These are phyloP conservation scores for Nautilus pompilius DNA, from an alignment of 1,140 invertebrate species.

Conservation along the genomic window DNA sequence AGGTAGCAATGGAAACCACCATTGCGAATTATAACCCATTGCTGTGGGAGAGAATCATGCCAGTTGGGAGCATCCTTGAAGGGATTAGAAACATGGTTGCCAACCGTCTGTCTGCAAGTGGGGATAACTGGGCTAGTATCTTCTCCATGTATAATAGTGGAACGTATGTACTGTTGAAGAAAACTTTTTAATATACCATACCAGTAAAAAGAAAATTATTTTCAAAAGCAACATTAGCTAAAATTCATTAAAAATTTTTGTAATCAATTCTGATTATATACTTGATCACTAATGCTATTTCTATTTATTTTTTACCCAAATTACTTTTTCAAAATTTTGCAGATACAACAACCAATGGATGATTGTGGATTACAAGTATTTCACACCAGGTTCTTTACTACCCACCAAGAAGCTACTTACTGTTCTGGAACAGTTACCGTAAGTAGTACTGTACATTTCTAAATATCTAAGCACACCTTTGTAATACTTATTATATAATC, in stretches of 20 bases:
- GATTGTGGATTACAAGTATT: conserved; percentile 70
- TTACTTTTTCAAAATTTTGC: too few relatives aligned
- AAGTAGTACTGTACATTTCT: conserved; percentile 56
- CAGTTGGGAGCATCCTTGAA: conserved; percentile 67
- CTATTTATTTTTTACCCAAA: too few relatives aligned
- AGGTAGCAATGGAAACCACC: conserved; percentile 67
- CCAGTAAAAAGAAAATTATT: neutral
- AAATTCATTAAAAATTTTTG: too few relatives aligned
- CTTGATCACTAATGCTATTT: too few relatives aligned
- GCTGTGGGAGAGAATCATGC: conserved; percentile 62
- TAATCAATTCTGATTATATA: too few relatives aligned
- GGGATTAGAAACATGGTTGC: conserved; percentile 80
- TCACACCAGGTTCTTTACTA: conserved; percentile 57
- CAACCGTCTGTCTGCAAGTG: conserved; percentile 73
- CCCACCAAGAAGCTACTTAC: conserved; percentile 65
- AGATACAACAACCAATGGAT: conserved; percentile 87
- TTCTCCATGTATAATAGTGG: conserved; percentile 71
- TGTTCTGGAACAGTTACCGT: conserved; percentile 82
- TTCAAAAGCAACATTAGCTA: too few relatives aligned
- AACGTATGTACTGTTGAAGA: conserved; percentile 57
- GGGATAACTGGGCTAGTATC: conserved; percentile 67
- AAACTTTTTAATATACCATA: neutral
- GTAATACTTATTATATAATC: neutral
- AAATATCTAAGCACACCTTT: too few relatives aligned
- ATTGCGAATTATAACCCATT: conserved; percentile 68